Evolutionary conservation across 1,140 invertebrate species (phyloP), one percentile per base, ranked within the genome.

Genomic region (Macrostomum lignano): DNA sequence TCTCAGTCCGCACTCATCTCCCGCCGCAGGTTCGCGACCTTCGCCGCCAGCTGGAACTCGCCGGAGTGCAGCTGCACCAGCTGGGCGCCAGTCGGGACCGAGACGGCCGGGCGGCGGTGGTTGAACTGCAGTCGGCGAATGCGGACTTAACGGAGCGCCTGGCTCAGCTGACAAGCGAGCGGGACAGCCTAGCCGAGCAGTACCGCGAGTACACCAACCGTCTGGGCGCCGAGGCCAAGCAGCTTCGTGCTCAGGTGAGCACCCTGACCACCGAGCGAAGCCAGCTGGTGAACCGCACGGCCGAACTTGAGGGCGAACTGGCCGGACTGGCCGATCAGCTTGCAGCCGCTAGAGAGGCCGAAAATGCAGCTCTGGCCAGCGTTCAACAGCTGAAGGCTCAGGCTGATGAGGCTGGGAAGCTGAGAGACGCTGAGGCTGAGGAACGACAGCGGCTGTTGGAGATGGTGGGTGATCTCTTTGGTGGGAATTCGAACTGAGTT

Each of bases 201-300:
- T 76, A 74, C 55, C 69, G 73, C 47, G 67, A 68, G 39, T 74
- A 74, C 56, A 64, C 72, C 1, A 61, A 66, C 44, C 69, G 73
- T 42, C 51, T 75, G 36, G 68, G 71, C 49, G 55, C 58, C 17
- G 67, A 72, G 49, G 45, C 67, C 7, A 56, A 61, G 41, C 46
- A 51, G 33, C 44, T 67, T 17, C 51, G 59, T 7, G 53, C 62
- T 29, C 60, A 65, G 51, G 60, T 62, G 39, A 23, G 44, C 24
- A 38, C 39, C n/a, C 38, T 57, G 25, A 47, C 46, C 34, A 43
- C 46, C 24, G 54, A 57, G 33, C 41, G 48, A 38, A 48, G 53
- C 31, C 37, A 45, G 21, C 25, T 52, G 30, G 37, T 48, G 2
- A 38, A 33, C 10, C 42, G 40, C 35, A 44, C 49, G 11, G 48